Evolutionary conservation across 2,888 invertebrate genomes (phyloP), one percentile per base, ranked within the genome.

Genomic region (Pocota personata): DNA sequence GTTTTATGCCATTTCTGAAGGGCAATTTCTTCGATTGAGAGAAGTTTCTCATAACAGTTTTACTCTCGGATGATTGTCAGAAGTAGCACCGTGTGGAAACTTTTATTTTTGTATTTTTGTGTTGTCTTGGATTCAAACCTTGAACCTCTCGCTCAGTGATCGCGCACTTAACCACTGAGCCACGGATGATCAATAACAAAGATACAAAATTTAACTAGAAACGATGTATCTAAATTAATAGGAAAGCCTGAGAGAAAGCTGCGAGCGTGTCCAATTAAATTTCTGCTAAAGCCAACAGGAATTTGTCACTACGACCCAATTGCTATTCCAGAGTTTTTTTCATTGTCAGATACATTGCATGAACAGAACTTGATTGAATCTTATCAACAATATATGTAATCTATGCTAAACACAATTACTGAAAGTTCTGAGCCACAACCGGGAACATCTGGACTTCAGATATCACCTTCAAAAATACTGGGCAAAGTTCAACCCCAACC

Each of bases 111-210:
- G n/a, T n/a, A n/a, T n/a, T n/a, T n/a, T n/a, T n/a, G n/a, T n/a
- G n/a, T n/a, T n/a, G n/a, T n/a, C n/a, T n/a, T n/a, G n/a, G n/a
- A n/a, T n/a, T n/a, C n/a, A n/a, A n/a, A n/a, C n/a, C n/a, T n/a
- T n/a, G n/a, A n/a, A n/a, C n/a, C n/a, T n/a, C n/a, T n/a, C n/a
- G n/a, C n/a, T n/a, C n/a, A n/a, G n/a, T n/a, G n/a, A n/a, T n/a
- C n/a, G n/a, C n/a, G n/a, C n/a, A n/a, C n/a, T n/a, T n/a, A n/a
- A n/a, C n/a, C n/a, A n/a, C n/a, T n/a, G n/a, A n/a, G n/a, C n/a
- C n/a, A n/a, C 40, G 43, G 55, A 69, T 69, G 55, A 69, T 55
- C 5, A 55, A 69, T 14, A 55, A 57, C 7, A 43, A 69, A 32
- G 30, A 30, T 10, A 69, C 30, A 30, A 55, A 55, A 57, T n/a